Evolutionary conservation across 2,113 vertebrate species (phyloP).

Genomic region (Petromus typicus): DNA sequence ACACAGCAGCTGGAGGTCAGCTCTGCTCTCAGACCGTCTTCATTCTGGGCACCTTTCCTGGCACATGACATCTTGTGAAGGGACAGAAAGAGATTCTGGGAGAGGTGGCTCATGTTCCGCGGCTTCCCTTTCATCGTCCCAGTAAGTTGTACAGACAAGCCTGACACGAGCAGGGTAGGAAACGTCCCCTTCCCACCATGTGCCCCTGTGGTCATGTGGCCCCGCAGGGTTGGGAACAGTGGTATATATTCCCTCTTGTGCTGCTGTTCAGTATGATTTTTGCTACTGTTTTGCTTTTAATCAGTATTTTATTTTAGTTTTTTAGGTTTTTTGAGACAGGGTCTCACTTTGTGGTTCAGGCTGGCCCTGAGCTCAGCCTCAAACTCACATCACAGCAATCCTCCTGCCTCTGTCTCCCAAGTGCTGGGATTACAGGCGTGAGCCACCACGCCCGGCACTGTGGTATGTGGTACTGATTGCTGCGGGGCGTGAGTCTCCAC

Average conservation of each 20-base stretch:
- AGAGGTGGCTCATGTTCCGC: neutral
- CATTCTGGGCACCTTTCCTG: neutral
- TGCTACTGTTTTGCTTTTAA: neutral
- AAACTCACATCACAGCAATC: too few relatives aligned
- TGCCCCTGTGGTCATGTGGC: neutral
- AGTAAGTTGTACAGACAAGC: neutral
- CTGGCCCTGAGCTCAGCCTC: too few relatives aligned
- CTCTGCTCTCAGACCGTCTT: neutral
- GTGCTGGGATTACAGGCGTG: too few relatives aligned
- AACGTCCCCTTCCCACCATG: neutral
- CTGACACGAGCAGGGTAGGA: neutral
- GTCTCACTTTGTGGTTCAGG: too few relatives aligned
- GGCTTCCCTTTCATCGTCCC: neutral
- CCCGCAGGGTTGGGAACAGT: neutral
- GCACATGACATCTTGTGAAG: neutral
- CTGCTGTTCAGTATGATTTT: neutral
- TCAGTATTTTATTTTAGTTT: slow-evolving; percentile 32
- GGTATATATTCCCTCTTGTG: neutral
- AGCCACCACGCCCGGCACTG: too few relatives aligned
- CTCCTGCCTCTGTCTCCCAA: too few relatives aligned
- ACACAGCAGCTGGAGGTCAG: neutral
- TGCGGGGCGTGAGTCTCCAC: too few relatives aligned
- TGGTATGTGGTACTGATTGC: too few relatives aligned
- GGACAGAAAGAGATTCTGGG: neutral
- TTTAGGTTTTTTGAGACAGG: too few relatives aligned